Conservation (phyloP, 2,113 vertebrate species). For the Meles meles region DNA sequence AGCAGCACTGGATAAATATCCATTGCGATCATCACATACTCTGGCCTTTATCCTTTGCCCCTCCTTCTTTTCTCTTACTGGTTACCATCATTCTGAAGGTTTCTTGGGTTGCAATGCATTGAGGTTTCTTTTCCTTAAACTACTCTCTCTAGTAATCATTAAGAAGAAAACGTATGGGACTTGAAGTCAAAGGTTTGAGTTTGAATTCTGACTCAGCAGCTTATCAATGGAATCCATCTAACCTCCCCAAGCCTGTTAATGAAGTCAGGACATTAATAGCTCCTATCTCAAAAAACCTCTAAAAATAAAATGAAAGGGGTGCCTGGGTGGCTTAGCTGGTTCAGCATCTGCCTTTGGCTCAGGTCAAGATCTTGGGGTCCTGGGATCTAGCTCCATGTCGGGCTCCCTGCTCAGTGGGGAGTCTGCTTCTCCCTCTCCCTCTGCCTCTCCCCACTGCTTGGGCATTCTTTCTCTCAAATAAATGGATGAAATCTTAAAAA, state of each 20-base stretch:
- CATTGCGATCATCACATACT: neutral
- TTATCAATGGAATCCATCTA: neutral
- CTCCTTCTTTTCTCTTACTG: neutral
- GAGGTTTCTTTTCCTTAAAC: neutral
- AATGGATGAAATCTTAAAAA: neutral
- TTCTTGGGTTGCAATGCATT: neutral
- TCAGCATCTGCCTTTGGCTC: neutral
- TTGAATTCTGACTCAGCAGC: neutral
- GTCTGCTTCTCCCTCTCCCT: neutral
- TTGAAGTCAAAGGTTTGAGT: neutral
- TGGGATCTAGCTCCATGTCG: neutral
- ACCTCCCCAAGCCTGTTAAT: neutral
- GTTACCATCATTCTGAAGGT: neutral
- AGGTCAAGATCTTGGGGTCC: neutral
- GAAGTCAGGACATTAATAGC: neutral
- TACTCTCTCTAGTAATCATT: neutral
- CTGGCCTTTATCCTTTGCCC: neutral
- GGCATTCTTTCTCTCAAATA: neutral
- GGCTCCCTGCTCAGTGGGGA: neutral
- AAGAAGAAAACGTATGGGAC: neutral
- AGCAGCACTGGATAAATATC: neutral
- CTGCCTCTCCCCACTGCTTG: neutral
- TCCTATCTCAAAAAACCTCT: neutral
- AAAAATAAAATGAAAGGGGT: neutral
- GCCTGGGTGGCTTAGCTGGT: neutral